phyloP scores from a whole-genome alignment of 2,888 invertebrate genomes.

The Sminthurinus aureus region DNA sequence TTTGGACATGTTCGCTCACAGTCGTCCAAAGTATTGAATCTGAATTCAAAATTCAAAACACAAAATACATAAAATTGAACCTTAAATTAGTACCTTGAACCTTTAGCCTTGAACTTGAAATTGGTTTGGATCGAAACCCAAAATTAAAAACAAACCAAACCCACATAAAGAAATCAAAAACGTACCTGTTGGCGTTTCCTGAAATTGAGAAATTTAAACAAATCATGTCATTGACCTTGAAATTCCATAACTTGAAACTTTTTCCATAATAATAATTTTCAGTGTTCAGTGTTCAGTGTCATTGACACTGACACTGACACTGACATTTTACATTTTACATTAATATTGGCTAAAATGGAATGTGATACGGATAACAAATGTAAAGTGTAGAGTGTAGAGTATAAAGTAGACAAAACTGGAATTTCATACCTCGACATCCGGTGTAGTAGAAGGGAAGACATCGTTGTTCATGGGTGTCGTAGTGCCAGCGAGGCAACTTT shows the following conservation, averaged over 20 bases:
- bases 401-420: not conserved
- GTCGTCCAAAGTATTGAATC: constrained; percentile 75
- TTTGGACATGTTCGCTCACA: constrained; percentile 82
- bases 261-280: no score
- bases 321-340: no score
- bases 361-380: not conserved
- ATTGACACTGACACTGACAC: no score
- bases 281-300: no score
- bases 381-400: not conserved
- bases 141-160: no score
- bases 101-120: no score
- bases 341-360: no score
- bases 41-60: constrained; percentile 60
- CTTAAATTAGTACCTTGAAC: no score
- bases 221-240: not conserved
- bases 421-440: constrained; percentile 91
- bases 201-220: not conserved
- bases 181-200: constrained; percentile 67
- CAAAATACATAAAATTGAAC: not conserved
- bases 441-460: constrained; percentile 94
- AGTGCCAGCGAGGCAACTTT: constrained; percentile 83
- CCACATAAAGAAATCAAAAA: constrained; percentile 53
- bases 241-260: not conserved
- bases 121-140: no score
- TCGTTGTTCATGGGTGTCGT: constrained; percentile 80